phyloP scores from a whole-genome alignment of 2,888 invertebrate species.

The Malachius bipustulatus region DNA sequence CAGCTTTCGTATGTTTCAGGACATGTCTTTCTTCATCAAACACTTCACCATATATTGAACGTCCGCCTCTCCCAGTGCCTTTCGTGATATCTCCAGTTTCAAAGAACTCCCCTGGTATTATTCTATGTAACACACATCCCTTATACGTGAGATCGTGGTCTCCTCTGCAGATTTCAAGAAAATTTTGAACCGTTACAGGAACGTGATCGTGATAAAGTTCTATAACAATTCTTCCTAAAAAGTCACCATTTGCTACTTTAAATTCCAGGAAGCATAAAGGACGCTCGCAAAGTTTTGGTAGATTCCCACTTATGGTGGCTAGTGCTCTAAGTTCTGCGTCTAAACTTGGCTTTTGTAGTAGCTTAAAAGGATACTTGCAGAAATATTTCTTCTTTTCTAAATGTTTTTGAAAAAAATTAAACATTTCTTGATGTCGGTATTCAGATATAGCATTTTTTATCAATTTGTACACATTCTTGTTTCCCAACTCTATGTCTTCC shows the following conservation, averaged over 20 bases:
- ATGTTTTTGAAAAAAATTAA: no score
- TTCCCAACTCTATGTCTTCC: slow-evolving; percentile 24
- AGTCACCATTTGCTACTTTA: slow-evolving; percentile 27
- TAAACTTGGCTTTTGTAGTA: no score
- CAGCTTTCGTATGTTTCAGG: slow-evolving; percentile 37
- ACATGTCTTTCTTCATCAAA: slow-evolving; percentile 39
- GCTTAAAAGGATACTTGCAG: no score
- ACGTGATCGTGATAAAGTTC: slow-evolving; percentile 35
- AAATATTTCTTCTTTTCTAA: no score
- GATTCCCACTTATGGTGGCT: no score
- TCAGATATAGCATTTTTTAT: no score
- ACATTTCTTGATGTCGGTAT: no score
- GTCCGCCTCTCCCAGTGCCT: slow-evolving; percentile 40
- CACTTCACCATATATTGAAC: slow-evolving; percentile 38
- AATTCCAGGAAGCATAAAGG: slow-evolving; percentile 36
- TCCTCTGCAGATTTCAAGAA: slow-evolving; percentile 31
- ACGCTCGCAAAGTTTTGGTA: no score
- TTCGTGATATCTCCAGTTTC: slow-evolving; percentile 44
- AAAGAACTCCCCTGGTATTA: slow-evolving; percentile 38
- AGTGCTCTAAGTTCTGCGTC: no score
- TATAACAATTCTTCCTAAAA: slow-evolving; percentile 31
- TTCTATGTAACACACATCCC: slow-evolving; percentile 36
- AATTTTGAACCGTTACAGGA: slow-evolving; percentile 35
- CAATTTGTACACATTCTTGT: slow-evolving; percentile 25
- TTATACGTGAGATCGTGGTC: slow-evolving; percentile 27